These are phyloP conservation scores for Acropternis orthonyx DNA, from an alignment of 2,797 vertebrate genomes.

Conservation along the genomic window DNA sequence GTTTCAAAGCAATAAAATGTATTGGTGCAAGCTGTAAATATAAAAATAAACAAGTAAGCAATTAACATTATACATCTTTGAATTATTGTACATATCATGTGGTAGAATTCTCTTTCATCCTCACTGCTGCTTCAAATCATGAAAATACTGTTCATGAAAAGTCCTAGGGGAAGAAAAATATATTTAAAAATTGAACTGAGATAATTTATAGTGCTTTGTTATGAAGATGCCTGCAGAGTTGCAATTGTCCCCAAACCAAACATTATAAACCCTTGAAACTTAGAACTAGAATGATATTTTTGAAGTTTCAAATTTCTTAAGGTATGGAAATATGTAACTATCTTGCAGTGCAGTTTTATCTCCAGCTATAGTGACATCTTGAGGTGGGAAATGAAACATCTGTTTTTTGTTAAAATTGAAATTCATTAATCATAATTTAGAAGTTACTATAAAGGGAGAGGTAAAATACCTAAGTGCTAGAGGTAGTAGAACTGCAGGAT, in stretches of 20 bases:
- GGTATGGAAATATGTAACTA: background rate
- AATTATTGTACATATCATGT: background rate
- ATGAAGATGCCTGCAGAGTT: background rate
- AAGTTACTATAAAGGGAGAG: background rate
- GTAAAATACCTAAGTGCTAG: background rate
- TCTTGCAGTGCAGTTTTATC: background rate
- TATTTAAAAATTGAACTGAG: slow-evolving; percentile 22
- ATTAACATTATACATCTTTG: background rate
- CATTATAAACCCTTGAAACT: background rate
- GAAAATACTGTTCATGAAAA: background rate
- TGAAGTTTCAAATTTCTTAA: slow-evolving; percentile 8
- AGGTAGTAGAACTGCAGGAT: background rate
- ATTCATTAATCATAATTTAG: background rate
- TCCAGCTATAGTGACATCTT: slow-evolving; percentile 39
- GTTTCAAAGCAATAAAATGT: background rate
- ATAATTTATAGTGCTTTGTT: slow-evolving; percentile 4
- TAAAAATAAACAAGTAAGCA: background rate
- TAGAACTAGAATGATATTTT: background rate
- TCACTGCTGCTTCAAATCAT: background rate
- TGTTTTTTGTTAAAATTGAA: background rate
- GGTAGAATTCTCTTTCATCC: background rate
- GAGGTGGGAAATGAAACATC: slow-evolving; percentile 6
- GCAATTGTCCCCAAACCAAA: slow-evolving; percentile 27
- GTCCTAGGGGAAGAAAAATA: slow-evolving; percentile 11
- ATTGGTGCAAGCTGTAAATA: background rate